Evolutionary conservation across 2,888 invertebrate genomes (phyloP).

Genomic region (Meteorus cinctellus): DNA sequence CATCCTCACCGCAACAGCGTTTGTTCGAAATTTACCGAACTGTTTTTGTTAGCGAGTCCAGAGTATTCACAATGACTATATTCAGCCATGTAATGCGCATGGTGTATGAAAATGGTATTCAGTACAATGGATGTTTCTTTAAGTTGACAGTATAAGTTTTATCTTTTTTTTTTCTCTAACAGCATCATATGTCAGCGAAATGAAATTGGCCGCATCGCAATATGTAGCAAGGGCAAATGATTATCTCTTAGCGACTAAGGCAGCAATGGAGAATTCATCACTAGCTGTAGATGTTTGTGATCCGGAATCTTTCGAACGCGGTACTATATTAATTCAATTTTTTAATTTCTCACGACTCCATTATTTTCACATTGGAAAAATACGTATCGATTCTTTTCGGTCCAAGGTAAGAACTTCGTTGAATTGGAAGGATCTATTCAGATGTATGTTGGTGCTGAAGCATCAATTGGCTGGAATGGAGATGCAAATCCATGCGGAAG

Average conservation of each 20-base stretch:
- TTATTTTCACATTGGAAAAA: background rate
- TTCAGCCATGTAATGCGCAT: background rate
- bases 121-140: too few species aligned
- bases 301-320: background rate
- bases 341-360: background rate
- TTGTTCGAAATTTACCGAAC: constrained; percentile 1
- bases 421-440: background rate
- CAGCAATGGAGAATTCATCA: background rate
- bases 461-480: background rate
- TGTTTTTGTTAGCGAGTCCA: background rate
- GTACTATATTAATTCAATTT: background rate
- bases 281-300: background rate
- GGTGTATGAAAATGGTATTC: background rate
- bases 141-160: background rate
- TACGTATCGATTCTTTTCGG: background rate
- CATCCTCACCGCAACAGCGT: background rate
- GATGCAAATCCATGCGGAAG: background rate
- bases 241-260: background rate
- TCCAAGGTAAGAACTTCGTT: background rate
- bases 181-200: background rate
- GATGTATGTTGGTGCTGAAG: background rate
- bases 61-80: background rate
- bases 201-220: background rate
- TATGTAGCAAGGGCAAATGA: background rate
- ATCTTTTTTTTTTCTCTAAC: background rate